A percentile compares a stretch with the other conserved stretches of the same genome.
Evolutionary conservation across 2,888 invertebrate species (phyloP).

Genomic region (Actias luna): DNA sequence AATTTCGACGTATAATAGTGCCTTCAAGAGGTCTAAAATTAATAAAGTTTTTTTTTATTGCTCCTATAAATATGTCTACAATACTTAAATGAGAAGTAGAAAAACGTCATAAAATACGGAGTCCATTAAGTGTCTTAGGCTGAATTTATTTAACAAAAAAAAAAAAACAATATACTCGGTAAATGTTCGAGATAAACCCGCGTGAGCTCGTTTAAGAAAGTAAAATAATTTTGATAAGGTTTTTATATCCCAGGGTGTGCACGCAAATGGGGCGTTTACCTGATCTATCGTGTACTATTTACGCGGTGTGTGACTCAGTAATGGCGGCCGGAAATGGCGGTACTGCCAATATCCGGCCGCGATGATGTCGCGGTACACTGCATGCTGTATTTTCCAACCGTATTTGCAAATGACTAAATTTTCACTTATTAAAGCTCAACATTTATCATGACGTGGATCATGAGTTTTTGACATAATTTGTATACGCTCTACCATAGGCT

Average conservation of each 20-base stretch:
- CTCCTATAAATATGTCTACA: no score
- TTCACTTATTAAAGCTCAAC: not conserved
- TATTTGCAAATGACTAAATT: not conserved
- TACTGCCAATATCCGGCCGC: conserved; percentile 64
- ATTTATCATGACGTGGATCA: not conserved
- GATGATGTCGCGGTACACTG: conserved; percentile 20
- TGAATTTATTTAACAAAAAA: no score
- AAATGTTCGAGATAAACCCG: no score
- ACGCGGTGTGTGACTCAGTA: conserved; percentile 42
- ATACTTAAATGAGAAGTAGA: no score
- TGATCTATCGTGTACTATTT: conserved; percentile 23
- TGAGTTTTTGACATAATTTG: not conserved
- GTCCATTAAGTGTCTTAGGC: no score
- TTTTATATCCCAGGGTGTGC: conserved; percentile 1
- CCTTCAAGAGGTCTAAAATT: no score
- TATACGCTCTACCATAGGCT: no score
- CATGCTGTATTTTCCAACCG: conserved; percentile 13
- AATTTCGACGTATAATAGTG: no score
- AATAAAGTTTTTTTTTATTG: no score
- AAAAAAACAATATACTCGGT: no score
- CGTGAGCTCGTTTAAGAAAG: not conserved
- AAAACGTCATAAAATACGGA: no score
- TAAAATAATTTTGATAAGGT: not conserved
- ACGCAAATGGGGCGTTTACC: conserved; percentile 2
- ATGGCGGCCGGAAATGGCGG: conserved; percentile 63